phyloP scores from a whole-genome alignment of 2,113 vertebrate species.

The Eudyptes chrysolophus region DNA sequence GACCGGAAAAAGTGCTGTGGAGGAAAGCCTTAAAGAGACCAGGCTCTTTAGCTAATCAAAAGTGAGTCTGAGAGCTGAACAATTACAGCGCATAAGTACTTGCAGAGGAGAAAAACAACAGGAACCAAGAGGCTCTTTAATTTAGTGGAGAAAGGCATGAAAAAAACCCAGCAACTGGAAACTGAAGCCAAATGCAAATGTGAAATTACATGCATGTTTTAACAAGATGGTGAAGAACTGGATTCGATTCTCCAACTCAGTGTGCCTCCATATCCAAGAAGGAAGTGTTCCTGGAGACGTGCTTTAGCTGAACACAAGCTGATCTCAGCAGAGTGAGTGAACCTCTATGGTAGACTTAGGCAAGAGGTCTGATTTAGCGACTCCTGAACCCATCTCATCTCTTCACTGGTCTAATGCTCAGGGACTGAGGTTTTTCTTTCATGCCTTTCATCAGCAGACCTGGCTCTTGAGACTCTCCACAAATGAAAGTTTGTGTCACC shows the following conservation, averaged over 20 bases:
- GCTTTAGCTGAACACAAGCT: neutral
- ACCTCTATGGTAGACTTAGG: neutral
- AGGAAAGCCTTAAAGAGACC: neutral
- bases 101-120: neutral
- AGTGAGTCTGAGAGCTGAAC: conserved; percentile 2
- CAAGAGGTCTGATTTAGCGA: neutral
- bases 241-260: neutral
- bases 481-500: neutral
- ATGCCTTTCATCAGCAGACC: neutral
- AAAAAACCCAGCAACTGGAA: neutral
- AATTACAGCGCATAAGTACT: neutral
- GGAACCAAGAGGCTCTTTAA: neutral
- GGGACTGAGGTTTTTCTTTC: neutral
- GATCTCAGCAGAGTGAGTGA: neutral
- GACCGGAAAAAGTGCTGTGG: neutral
- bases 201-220: neutral
- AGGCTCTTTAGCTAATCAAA: neutral
- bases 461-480: neutral
- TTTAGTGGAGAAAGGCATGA: neutral
- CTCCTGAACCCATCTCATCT: neutral
- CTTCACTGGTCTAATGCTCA: neutral
- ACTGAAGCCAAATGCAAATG: neutral
- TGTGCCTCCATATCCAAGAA: neutral
- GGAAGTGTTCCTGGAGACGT: rapidly evolving
- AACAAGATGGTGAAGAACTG: neutral